Conservation (phyloP, 2,797 vertebrate genomes). For the Picus viridis region DNA sequence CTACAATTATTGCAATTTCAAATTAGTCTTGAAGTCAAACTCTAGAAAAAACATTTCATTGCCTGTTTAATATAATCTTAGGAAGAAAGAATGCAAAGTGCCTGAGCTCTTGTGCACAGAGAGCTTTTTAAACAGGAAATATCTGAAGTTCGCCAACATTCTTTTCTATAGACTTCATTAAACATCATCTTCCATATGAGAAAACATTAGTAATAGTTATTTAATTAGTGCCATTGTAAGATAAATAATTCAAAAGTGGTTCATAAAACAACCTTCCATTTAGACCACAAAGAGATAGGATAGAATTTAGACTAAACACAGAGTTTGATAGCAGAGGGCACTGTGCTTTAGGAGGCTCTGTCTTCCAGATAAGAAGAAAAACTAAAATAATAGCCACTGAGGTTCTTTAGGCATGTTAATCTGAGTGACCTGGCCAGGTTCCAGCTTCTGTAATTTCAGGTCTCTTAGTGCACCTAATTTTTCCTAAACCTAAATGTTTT, state of each 20-base stretch:
- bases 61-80: not conserved
- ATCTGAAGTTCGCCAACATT: constrained; percentile 14
- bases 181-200: constrained; percentile 7
- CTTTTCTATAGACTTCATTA: constrained; percentile 17
- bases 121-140: constrained; percentile 46
- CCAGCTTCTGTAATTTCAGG: constrained; percentile 45
- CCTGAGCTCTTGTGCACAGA: not conserved
- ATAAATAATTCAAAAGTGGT: constrained; percentile 36
- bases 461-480: not conserved
- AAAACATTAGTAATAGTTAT: constrained; percentile 38
- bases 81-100: constrained; percentile 16
- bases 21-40: not conserved
- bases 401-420: constrained; percentile 36
- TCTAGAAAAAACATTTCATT: not conserved
- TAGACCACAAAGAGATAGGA: constrained; percentile 27
- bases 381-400: constrained; percentile 29
- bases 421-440: not conserved
- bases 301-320: constrained; percentile 62
- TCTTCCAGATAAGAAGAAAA: constrained; percentile 48
- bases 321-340: constrained; percentile 15
- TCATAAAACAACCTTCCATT: constrained; percentile 34
- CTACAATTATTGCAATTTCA: not conserved
- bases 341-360: not conserved
- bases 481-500: not conserved
- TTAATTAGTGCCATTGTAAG: constrained; percentile 32